A percentile compares a stretch with the other conserved stretches of the same genome.
Evolutionary conservation across 2,888 invertebrate genomes (phyloP).

Genomic region (Malthinus seriepunctatus): DNA sequence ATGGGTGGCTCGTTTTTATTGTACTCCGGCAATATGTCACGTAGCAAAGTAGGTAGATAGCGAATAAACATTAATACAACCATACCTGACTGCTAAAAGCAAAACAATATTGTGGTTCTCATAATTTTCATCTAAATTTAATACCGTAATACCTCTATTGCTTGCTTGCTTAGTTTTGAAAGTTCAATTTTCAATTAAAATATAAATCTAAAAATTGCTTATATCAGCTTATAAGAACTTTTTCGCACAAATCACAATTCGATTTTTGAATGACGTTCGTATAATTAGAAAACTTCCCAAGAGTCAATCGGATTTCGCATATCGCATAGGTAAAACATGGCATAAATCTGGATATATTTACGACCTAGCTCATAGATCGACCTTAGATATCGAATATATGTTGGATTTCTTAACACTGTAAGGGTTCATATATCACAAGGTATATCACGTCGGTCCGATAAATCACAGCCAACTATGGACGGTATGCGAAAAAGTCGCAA

Average conservation of each 20-base stretch:
- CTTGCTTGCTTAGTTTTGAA: background rate
- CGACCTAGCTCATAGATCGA: conserved; percentile 53
- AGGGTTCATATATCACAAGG: conserved; percentile 52
- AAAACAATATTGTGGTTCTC: conserved; percentile 34
- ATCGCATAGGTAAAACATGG: conserved; percentile 28
- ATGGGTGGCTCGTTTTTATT: conserved; percentile 41
- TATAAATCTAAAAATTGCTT: conserved; percentile 11
- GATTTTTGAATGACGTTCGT: conserved; percentile 38
- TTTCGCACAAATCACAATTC: conserved; percentile 34
- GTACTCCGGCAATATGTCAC: conserved; percentile 50
- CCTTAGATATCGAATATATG: conserved; percentile 49
- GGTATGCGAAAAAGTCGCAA: conserved; percentile 42
- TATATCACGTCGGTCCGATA: conserved; percentile 54
- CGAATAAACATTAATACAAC: conserved; percentile 46
- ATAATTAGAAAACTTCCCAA: conserved; percentile 38
- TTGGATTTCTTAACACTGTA: conserved; percentile 49
- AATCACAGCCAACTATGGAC: conserved; percentile 48
- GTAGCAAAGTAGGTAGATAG: conserved; percentile 45
- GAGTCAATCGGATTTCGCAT: conserved; percentile 32
- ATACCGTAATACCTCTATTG: conserved; percentile 1
- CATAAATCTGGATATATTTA: conserved; percentile 54
- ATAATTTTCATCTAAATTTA: conserved; percentile 21
- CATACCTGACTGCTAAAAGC: conserved; percentile 44
- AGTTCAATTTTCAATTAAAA: conserved; percentile 1
- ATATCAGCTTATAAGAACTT: conserved; percentile 4